phyloP scores from a whole-genome alignment of 2,888 invertebrate species.

The Tridacna crocea region DNA sequence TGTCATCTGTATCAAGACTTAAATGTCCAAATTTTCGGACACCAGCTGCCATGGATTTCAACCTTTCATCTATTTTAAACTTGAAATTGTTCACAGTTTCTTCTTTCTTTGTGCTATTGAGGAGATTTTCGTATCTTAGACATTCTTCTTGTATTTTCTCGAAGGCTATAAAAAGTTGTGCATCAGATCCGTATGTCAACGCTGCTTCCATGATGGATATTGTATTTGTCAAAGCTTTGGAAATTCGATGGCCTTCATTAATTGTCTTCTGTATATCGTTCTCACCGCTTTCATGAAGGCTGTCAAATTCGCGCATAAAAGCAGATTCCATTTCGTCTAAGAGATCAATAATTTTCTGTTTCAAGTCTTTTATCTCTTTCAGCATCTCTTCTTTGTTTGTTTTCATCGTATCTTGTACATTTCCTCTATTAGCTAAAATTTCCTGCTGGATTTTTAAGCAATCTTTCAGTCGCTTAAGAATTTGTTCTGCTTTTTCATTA shows the following conservation, averaged over 20 bases:
- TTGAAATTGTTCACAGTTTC: slow-evolving; percentile 35
- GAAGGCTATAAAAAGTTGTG: slow-evolving; percentile 43
- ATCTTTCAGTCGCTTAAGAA: slow-evolving; percentile 44
- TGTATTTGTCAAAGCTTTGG: slow-evolving; percentile 42
- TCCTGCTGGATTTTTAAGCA: slow-evolving; percentile 37
- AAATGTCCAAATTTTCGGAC: slow-evolving; percentile 54
- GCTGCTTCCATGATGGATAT: slow-evolving; percentile 44
- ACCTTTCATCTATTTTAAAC: slow-evolving; percentile 50
- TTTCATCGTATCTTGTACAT: slow-evolving; percentile 31
- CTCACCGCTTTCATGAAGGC: slow-evolving; percentile 37
- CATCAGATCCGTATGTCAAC: slow-evolving; percentile 37
- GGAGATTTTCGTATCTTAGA: slow-evolving; percentile 39
- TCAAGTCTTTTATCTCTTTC: slow-evolving; percentile 45
- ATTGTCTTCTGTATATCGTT: slow-evolving; percentile 34
- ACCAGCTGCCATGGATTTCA: slow-evolving; percentile 43
- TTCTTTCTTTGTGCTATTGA: slow-evolving; percentile 33
- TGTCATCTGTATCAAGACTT: slow-evolving; percentile 35
- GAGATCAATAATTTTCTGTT: slow-evolving; percentile 38
- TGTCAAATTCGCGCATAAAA: slow-evolving; percentile 46
- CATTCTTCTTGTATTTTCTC: slow-evolving; percentile 55
- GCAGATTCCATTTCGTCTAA: slow-evolving; percentile 43
- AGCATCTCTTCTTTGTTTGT: slow-evolving; percentile 40
- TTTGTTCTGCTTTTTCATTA: slow-evolving; percentile 46
- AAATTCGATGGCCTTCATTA: slow-evolving; percentile 29
- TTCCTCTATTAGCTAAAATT: slow-evolving; percentile 19